phyloP scores from a whole-genome alignment of 2,113 vertebrate species.

The Tapirus terrestris region DNA sequence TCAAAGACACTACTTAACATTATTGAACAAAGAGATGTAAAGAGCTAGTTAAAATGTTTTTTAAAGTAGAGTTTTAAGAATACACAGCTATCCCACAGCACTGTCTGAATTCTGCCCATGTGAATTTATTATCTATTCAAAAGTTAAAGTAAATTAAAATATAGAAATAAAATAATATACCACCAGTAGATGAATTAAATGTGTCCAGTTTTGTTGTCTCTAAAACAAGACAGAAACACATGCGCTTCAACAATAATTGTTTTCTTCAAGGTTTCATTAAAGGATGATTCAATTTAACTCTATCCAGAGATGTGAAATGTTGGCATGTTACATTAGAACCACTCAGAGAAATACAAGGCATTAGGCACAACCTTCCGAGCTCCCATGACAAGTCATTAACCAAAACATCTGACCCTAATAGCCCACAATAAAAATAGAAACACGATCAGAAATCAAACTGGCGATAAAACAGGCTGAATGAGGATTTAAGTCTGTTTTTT shows the following conservation, averaged over 20 bases:
- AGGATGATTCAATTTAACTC: not conserved
- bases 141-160: conserved; percentile 23
- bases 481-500: not conserved
- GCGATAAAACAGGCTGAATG: not conserved
- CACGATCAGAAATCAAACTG: conserved; percentile 57
- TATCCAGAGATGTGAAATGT: not conserved
- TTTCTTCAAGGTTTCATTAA: not conserved
- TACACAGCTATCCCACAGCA: not conserved
- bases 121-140: not conserved
- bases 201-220: not conserved
- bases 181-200: not conserved
- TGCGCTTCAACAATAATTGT: not conserved
- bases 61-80: not conserved
- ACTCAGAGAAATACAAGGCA: not conserved
- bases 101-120: not conserved
- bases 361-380: not conserved
- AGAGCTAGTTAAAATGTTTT: not conserved
- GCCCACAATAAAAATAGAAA: conserved; percentile 64
- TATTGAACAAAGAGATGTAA: not conserved
- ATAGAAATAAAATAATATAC: conserved; percentile 12
- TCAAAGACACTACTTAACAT: not conserved
- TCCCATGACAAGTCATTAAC: conserved; percentile 35
- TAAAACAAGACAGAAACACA: conserved; percentile 24
- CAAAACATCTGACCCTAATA: conserved; percentile 50
- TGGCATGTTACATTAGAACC: not conserved